Evolutionary conservation across 2,888 invertebrate genomes (phyloP), one percentile per base, ranked within the genome.

Genomic region (Amphipyra tragopoginis): DNA sequence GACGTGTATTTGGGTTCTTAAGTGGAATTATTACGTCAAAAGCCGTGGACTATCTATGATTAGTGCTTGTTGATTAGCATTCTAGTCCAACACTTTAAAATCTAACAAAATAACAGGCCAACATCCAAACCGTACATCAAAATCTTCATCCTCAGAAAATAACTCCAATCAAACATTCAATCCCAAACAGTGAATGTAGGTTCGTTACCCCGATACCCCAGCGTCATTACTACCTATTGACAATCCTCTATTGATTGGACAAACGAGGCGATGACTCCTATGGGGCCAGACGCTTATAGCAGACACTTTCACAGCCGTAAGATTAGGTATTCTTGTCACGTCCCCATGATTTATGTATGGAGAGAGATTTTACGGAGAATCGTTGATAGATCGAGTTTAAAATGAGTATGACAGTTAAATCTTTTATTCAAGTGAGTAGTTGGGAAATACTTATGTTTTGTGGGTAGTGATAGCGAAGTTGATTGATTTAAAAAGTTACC

Each of bases 301-400:
- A 43, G 8, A 29, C 11, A 33, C 56, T 56, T 69, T 72, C 70
- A 40, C 44, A 48, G 50, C 48, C 14, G 40, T 14, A 43, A 48
- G 5, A 50, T 13, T 38, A 33, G 26, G 21, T 55, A 65, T 70
- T 58, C 53, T 38, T 15, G 56, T 57, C 71, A 55, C 74, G 58
- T 8, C 8, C 26, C 34, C 43, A 57, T 54, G 57, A 61, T 59
- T 54, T 74, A 70, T 74, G 58, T 63, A 59, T 53, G 54, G 49
- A 62, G 60, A 72, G 71, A 71, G 61, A 73, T 67, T 40, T 53
- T 72, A 48, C 73, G 38, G 45, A 14, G 56, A 56, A 67, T 34
- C 49, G 29, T 42, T 71, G 57, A 65, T 57, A 65, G 50, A 57
- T 71, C 9, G 29, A 33, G 34, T 71, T 65, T 72, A 29, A 53